These are phyloP conservation scores for Boloria euphrosyne DNA, from an alignment of 2,888 invertebrate genomes.

Conservation along the genomic window DNA sequence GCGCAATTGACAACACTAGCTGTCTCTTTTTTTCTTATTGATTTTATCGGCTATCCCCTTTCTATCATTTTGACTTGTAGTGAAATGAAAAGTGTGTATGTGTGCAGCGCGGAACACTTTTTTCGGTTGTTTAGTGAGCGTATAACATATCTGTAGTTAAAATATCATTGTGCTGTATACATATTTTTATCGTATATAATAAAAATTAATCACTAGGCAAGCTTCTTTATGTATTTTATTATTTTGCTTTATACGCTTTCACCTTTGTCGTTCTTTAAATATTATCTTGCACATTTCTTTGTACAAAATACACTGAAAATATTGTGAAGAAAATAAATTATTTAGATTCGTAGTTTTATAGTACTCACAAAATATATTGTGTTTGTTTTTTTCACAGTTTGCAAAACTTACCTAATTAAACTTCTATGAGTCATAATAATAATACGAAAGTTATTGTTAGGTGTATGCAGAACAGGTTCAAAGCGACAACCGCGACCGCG, in stretches of 20 bases:
- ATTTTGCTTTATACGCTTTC: constrained; percentile 12
- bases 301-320: neutral
- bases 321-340: neutral
- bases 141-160: too few species aligned
- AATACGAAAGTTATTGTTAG: constrained; percentile 46
- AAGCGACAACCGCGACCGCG: constrained; percentile 77
- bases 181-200: neutral
- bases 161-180: too few species aligned
- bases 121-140: too few species aligned
- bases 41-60: too few species aligned
- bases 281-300: neutral
- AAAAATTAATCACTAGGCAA: neutral
- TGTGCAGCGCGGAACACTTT: too few species aligned
- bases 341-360: neutral
- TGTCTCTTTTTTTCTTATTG: too few species aligned
- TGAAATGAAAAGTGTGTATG: too few species aligned
- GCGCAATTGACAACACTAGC: too few species aligned
- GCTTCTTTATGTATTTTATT: constrained; percentile 15
- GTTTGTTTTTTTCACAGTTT: constrained; percentile 7
- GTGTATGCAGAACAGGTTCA: constrained; percentile 78
- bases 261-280: neutral
- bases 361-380: neutral
- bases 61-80: too few species aligned
- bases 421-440: neutral
- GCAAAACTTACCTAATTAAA: neutral